Percentiles rank a stretch among this genome's conserved stretches.
These are phyloP conservation scores for Ichneumoninae sp. DNA, from an alignment of 2,888 invertebrate species.

Conservation along the genomic window DNA sequence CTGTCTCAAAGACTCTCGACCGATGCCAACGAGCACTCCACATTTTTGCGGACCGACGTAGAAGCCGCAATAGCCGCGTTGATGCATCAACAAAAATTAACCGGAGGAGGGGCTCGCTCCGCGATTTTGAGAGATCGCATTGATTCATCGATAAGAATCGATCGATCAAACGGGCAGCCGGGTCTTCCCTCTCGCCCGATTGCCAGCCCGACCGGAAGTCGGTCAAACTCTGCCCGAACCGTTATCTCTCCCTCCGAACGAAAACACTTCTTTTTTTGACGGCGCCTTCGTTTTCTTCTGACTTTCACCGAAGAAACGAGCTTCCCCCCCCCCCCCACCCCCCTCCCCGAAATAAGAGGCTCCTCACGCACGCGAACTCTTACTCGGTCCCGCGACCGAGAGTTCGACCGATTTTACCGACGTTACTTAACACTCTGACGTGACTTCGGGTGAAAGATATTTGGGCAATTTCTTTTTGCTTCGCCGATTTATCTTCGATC, in stretches of 20 bases:
- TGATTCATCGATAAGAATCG: constrained; percentile 50
- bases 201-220: constrained; percentile 57
- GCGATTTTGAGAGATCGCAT: constrained; percentile 26
- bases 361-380: constrained; percentile 22
- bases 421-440: constrained; percentile 52
- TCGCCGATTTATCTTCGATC: background rate
- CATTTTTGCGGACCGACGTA: constrained; percentile 1
- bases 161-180: constrained; percentile 30
- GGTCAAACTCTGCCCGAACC: constrained; percentile 60
- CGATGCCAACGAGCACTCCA: background rate
- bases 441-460: constrained; percentile 55
- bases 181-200: constrained; percentile 47
- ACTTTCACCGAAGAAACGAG: constrained; percentile 59
- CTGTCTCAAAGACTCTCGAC: background rate
- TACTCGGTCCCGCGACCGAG: constrained; percentile 22
- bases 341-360: constrained; percentile 17
- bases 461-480: background rate
- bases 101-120: background rate
- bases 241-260: constrained; percentile 51
- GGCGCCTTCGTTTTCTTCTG: constrained; percentile 30
- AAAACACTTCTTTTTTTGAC: constrained; percentile 39
- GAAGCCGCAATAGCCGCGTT: background rate
- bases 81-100: background rate
- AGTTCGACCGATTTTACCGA: constrained; percentile 41
- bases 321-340: background rate